Conservation (phyloP, 2,113 vertebrate species). For the Clarias batrachus region DNA sequence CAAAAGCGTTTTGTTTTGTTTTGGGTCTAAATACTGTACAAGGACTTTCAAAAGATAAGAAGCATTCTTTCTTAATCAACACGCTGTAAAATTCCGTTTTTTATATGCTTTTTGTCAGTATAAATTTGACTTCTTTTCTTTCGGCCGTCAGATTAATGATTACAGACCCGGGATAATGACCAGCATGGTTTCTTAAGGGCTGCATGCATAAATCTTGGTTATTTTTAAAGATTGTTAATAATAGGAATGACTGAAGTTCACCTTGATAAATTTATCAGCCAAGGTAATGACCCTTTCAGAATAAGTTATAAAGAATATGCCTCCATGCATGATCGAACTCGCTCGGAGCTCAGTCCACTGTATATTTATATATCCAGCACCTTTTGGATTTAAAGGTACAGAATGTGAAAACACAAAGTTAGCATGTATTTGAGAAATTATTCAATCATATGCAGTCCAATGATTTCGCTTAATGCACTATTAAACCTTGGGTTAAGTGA, state of each 20-base stretch:
- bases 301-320: slow-evolving; percentile 37
- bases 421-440: neutral
- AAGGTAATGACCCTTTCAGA: slow-evolving; percentile 43
- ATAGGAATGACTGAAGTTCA: slow-evolving; percentile 49
- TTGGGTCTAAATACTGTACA: neutral
- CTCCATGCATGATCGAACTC: neutral
- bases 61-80: slow-evolving; percentile 1
- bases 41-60: neutral
- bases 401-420: slow-evolving; percentile 3
- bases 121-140: slow-evolving; percentile 40
- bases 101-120: slow-evolving; percentile 7
- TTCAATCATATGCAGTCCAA: neutral
- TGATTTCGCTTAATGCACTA: neutral
- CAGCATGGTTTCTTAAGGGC: slow-evolving; percentile 49
- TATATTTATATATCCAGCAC: slow-evolving; percentile 36
- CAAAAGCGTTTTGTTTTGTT: neutral
- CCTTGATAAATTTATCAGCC: slow-evolving; percentile 52
- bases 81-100: neutral
- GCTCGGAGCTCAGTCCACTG: neutral
- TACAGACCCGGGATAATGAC: slow-evolving; percentile 50
- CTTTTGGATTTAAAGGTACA: neutral
- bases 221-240: slow-evolving; percentile 55
- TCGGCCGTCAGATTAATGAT: slow-evolving; percentile 55
- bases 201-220: slow-evolving; percentile 52
- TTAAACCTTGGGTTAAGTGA: neutral